Evolutionary conservation across 35 echinoderm and acorn worm species (phyloP), one percentile per base, ranked within the genome.

Genomic region (Ptychodera flava): DNA sequence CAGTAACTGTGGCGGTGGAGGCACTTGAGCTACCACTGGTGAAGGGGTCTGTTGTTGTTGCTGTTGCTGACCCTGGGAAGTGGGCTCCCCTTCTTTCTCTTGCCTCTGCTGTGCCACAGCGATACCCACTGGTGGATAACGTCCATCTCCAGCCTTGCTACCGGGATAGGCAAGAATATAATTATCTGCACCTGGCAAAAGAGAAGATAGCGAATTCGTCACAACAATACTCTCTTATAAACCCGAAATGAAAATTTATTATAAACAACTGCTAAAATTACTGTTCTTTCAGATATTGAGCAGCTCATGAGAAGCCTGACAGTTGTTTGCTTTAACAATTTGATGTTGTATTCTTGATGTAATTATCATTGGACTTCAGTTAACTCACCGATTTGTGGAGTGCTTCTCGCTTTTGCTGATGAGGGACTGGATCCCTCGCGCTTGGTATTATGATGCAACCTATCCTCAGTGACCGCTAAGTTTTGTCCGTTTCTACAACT

Each of bases 61-160:
- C 6, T 64, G 45, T 64, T 6, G 22, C 22, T 64, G 6, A 6
- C 45, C 45, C 45, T 64, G 45, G 6, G 45, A 12, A 6, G 6
- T 6, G 45, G 6, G 86, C 77, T 33, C 86, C 84, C 35, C 78
- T 88, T 92, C 94, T 0, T 85, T 82, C 16, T 93, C 95, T 31
- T 93, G 95, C 27, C 95, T 88, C 85, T 97, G 88, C 81, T 97
- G 95, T 16, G 92, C 95, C 75, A 97, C 84, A 33, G 95, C 95
- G 64, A 97, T 97, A 28, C 95, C 95, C 30, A 97, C 93, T 0
- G 95, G 95, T 29, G 95, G 95, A 83, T 92, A 64, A 64, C 45
- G 45, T 64, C 45, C 45, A 64, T 64, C 45, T 64, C 45, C 45
- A 64, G 22, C 45, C 22, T 64, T 64, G 45, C 22, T 64, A 64